These are phyloP conservation scores for Chymomyza procnemis DNA, from an alignment of 2,888 invertebrate genomes.

Conservation along the genomic window DNA sequence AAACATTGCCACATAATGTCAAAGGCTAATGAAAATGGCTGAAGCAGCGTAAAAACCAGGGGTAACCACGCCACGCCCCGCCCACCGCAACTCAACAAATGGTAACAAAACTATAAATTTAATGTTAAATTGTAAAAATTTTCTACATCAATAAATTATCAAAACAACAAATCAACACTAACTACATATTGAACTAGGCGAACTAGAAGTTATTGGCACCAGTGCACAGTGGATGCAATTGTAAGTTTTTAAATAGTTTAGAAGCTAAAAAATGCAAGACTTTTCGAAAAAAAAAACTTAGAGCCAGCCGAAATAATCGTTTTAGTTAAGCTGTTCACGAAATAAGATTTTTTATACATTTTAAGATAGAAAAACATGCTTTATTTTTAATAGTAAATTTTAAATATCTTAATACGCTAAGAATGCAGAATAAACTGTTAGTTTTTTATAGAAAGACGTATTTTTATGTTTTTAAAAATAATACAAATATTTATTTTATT, in stretches of 20 bases:
- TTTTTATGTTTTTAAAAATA: no score
- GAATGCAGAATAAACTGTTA: no score
- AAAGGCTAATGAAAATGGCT: conserved; percentile 1
- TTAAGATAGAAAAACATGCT: no score
- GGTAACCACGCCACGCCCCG: conserved; percentile 13
- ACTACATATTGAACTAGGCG: conserved; percentile 22
- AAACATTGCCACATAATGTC: background rate
- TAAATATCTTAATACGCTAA: no score
- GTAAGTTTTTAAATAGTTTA: background rate
- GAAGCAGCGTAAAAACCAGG: background rate
- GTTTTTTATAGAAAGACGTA: no score
- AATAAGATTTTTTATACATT: no score
- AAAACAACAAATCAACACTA: conserved; percentile 63
- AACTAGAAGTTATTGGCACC: background rate
- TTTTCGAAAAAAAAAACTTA: no score
- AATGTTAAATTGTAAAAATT: conserved; percentile 27
- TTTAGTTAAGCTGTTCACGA: no score
- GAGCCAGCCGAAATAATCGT: no score
- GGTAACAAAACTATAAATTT: background rate
- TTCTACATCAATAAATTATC: conserved; percentile 59
- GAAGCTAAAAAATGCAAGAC: no score
- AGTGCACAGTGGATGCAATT: background rate
- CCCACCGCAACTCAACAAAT: background rate
- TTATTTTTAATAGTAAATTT: no score
- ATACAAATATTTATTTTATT: no score